Percentiles rank a stretch among this genome's conserved stretches.
Conservation (phyloP, 2,113 vertebrate genomes). For the Pontoporia blainvillei region DNA sequence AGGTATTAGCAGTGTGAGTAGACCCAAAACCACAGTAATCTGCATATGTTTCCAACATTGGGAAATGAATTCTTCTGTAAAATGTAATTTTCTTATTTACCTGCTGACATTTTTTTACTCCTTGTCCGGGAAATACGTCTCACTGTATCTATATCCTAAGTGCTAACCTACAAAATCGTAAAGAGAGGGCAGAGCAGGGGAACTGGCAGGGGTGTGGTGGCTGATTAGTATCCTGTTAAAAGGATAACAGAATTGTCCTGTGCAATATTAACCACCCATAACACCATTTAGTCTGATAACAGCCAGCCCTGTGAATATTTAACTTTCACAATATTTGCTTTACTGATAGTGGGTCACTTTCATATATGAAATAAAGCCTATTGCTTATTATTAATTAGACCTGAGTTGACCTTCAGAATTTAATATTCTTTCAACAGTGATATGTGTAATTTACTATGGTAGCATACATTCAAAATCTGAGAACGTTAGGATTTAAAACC, state of each 20-base stretch:
- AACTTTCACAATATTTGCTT: conserved; percentile 62
- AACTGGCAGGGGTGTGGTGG: neutral
- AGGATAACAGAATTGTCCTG: neutral
- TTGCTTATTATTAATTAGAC: conserved; percentile 52
- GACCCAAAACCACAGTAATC: neutral
- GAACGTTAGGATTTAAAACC: conserved; percentile 36
- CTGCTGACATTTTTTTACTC: neutral
- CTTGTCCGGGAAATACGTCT: neutral
- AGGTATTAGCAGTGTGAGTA: neutral
- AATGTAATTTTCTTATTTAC: neutral
- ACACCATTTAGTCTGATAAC: conserved; percentile 51
- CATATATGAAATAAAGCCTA: conserved; percentile 44
- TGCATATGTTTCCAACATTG: neutral
- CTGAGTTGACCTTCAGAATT: conserved; percentile 46
- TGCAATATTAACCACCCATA: conserved; percentile 57
- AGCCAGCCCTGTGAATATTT: conserved; percentile 65
- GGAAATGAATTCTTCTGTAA: conserved; percentile 26
- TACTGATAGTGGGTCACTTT: conserved; percentile 51
- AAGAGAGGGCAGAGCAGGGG: neutral
- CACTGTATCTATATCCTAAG: neutral
- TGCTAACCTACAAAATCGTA: neutral
- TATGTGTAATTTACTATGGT: neutral
- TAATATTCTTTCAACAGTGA: conserved; percentile 39
- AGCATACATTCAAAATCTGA: conserved; percentile 21
- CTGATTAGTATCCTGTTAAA: neutral